phyloP scores from a whole-genome alignment of 53 echinoderm and acorn worm species.

The Zoroaster sp. region DNA sequence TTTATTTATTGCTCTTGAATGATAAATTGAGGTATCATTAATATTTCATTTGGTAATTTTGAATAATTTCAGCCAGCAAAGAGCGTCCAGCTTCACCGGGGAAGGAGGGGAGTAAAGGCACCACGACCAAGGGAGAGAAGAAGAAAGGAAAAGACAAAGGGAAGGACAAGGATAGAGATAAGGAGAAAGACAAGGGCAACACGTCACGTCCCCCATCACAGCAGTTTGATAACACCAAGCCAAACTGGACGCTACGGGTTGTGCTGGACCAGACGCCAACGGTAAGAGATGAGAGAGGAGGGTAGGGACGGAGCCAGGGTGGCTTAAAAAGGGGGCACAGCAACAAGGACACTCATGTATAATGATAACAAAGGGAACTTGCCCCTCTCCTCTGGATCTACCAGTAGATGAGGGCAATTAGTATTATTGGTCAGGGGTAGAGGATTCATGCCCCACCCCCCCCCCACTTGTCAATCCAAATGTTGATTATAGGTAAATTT shows the following conservation, averaged over 20 bases:
- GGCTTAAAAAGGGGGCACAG: neutral
- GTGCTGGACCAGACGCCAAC: conserved; percentile 98
- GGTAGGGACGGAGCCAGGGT: neutral
- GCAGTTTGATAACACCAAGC: conserved; percentile 96
- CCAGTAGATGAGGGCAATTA: no score
- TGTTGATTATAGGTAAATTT: no score
- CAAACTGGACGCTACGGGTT: conserved; percentile 91
- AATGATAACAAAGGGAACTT: no score
- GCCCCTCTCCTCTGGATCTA: no score
- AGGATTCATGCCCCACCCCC: no score
- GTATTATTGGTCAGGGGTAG: no score
- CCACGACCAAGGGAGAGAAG: conserved; percentile 75
- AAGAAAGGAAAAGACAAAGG: conserved; percentile 94
- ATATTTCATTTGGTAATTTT: neutral
- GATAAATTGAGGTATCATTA: no score
- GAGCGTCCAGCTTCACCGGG: conserved; percentile 91
- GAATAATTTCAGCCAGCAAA: conserved; percentile 67
- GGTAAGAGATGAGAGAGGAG: conserved; percentile 27
- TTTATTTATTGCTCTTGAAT: no score
- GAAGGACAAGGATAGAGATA: conserved; percentile 87
- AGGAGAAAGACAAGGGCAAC: conserved; percentile 78
- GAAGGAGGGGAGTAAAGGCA: conserved; percentile 78
- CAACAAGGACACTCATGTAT: no score
- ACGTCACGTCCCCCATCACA: conserved; percentile 91
- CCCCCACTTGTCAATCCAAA: no score